phyloP scores from a whole-genome alignment of 2,797 vertebrate species.

The Neostethus bicornis region DNA sequence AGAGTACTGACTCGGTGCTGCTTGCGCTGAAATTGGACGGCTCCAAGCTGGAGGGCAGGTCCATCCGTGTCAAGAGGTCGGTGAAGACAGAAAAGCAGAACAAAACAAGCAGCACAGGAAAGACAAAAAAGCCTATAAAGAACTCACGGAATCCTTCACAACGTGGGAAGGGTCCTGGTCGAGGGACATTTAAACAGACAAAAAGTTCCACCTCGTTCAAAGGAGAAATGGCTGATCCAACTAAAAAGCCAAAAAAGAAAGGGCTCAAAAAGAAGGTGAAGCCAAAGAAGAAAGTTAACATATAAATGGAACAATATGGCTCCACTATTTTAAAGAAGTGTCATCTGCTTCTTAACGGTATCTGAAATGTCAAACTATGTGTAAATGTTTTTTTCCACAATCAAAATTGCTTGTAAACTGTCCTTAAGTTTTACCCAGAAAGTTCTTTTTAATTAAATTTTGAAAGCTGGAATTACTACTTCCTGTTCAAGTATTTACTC shows the following conservation, averaged over 20 bases:
- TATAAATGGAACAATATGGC: slow-evolving; percentile 54
- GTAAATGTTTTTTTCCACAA: no score
- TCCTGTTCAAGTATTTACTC: no score
- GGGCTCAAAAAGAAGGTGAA: slow-evolving; percentile 66
- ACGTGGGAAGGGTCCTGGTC: not conserved
- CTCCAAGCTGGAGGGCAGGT: slow-evolving; percentile 67
- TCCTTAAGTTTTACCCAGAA: no score
- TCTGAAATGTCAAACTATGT: no score
- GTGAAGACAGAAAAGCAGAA: slow-evolving; percentile 72
- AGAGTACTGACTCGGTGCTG: slow-evolving; percentile 78
- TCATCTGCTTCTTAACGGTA: fast-evolving
- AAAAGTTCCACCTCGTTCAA: slow-evolving; percentile 56
- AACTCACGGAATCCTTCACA: not conserved
- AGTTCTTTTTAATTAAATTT: no score
- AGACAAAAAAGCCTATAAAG: not conserved
- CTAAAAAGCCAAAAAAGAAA: slow-evolving; percentile 59
- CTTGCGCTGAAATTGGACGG: slow-evolving; percentile 75
- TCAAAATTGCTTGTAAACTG: no score
- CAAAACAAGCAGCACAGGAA: slow-evolving; percentile 3
- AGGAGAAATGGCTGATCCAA: slow-evolving; percentile 71
- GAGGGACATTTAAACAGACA: slow-evolving; percentile 18
- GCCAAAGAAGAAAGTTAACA: slow-evolving; percentile 46
- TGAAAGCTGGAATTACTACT: no score
- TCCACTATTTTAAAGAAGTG: not conserved
- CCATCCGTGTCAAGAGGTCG: slow-evolving; percentile 76